Conservation (phyloP, 2,113 vertebrate species). For the Semnopithecus entellus region DNA sequence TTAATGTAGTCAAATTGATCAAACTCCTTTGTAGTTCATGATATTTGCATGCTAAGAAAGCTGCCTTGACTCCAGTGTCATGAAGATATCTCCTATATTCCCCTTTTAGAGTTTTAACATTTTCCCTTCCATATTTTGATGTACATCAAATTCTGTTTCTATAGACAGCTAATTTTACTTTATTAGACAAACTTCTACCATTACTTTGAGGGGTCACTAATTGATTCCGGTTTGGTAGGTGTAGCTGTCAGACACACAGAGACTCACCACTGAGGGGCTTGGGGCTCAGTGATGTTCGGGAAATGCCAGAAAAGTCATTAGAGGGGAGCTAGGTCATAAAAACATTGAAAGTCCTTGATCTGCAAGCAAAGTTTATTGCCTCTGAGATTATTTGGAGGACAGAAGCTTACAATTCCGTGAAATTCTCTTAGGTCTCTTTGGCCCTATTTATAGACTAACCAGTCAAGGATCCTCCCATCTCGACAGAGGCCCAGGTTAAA, state of each 20-base stretch:
- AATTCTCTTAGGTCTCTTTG: not conserved
- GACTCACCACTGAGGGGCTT: not conserved
- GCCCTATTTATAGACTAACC: not conserved
- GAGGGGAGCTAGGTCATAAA: not conserved
- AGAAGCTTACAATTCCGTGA: not conserved
- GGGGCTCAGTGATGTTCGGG: rapidly evolving
- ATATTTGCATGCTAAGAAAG: not conserved
- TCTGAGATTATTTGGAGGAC: not conserved
- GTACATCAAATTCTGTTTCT: not conserved
- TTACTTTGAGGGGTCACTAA: not conserved
- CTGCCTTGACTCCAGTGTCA: rapidly evolving
- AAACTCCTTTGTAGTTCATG: too few species aligned
- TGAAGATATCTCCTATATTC: rapidly evolving
- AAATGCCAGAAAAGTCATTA: rapidly evolving
- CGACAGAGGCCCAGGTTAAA: rapidly evolving
- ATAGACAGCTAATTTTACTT: not conserved
- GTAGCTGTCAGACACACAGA: not conserved
- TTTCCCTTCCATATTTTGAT: not conserved
- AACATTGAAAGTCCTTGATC: not conserved
- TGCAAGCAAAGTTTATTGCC: not conserved
- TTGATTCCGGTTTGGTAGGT: rapidly evolving
- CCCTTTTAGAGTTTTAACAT: not conserved
- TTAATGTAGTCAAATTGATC: not conserved
- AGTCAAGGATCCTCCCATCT: rapidly evolving
- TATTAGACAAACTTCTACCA: not conserved